Conservation (phyloP, 2,797 vertebrate species). For the Eospalax fontanierii region DNA sequence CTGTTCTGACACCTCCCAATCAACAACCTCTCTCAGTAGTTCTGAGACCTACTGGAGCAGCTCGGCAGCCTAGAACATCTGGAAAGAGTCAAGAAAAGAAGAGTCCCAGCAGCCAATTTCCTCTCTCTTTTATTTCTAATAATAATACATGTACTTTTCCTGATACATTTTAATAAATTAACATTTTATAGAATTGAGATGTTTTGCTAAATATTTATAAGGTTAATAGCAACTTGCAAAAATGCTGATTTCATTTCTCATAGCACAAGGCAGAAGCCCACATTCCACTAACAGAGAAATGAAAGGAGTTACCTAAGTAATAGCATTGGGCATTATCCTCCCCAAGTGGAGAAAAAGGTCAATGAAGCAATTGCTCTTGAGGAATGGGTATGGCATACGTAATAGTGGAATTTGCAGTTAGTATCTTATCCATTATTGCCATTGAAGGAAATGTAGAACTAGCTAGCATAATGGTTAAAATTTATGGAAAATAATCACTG, state of each 20-base stretch:
- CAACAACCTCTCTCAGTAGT: not conserved
- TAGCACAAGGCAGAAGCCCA: constrained; percentile 60
- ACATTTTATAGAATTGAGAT: constrained; percentile 68
- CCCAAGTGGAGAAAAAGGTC: not conserved
- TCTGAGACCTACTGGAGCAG: not conserved
- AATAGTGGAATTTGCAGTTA: constrained; percentile 9
- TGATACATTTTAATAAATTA: constrained; percentile 73
- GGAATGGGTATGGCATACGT: not conserved
- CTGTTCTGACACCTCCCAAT: not conserved
- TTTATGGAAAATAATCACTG: constrained; percentile 45
- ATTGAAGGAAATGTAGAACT: constrained; percentile 63
- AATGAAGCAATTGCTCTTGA: constrained; percentile 8
- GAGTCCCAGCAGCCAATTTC: not conserved
- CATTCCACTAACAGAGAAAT: constrained; percentile 60
- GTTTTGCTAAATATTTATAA: constrained; percentile 51
- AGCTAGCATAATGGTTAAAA: constrained; percentile 60
- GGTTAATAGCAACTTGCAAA: constrained; percentile 49
- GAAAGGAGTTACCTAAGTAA: constrained; percentile 39
- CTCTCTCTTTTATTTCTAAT: constrained; percentile 66
- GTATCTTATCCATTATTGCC: constrained; percentile 53
- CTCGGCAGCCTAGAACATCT: not conserved
- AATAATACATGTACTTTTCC: constrained; percentile 57
- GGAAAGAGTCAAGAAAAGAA: constrained; percentile 21
- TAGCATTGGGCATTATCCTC: not conserved
- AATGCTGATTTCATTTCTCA: constrained; percentile 63